Evolutionary conservation across 1,140 invertebrate species (phyloP).

Genomic region (Papilio glaucus): DNA sequence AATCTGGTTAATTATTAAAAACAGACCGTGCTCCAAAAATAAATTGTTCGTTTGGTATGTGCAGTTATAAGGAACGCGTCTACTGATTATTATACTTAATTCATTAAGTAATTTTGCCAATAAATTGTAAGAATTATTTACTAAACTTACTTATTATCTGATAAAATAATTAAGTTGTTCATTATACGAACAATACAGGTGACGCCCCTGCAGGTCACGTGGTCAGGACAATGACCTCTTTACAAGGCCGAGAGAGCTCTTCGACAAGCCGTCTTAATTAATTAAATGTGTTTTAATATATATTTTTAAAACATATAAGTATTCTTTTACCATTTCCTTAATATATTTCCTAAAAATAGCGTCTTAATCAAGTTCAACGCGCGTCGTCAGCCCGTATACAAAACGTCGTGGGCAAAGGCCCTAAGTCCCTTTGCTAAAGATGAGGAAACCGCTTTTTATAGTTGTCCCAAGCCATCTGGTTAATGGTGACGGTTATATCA

Average conservation of each 20-base stretch:
- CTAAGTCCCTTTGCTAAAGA: too few relatives aligned
- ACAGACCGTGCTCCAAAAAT: background rate
- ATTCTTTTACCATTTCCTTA: background rate
- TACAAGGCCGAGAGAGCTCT: background rate
- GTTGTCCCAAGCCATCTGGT: too few relatives aligned
- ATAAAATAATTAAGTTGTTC: conserved; percentile 5
- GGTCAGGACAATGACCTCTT: background rate
- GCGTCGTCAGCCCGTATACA: too few relatives aligned
- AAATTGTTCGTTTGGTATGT: background rate
- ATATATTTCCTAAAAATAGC: background rate
- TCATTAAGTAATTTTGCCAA: background rate
- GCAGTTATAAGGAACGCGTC: background rate
- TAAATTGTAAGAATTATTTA: background rate
- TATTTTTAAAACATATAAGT: background rate
- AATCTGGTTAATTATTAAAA: background rate
- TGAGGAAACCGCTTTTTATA: too few relatives aligned
- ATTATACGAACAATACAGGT: conserved; percentile 11
- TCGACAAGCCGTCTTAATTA: background rate
- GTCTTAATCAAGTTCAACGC: too few relatives aligned
- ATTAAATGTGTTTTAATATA: background rate
- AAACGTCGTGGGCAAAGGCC: too few relatives aligned
- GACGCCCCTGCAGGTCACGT: background rate
- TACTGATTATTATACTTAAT: background rate
- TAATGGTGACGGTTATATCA: too few relatives aligned
- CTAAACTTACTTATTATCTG: background rate